phyloP scores from a whole-genome alignment of 2,888 invertebrate genomes.

The Oegoconia quadripuncta region DNA sequence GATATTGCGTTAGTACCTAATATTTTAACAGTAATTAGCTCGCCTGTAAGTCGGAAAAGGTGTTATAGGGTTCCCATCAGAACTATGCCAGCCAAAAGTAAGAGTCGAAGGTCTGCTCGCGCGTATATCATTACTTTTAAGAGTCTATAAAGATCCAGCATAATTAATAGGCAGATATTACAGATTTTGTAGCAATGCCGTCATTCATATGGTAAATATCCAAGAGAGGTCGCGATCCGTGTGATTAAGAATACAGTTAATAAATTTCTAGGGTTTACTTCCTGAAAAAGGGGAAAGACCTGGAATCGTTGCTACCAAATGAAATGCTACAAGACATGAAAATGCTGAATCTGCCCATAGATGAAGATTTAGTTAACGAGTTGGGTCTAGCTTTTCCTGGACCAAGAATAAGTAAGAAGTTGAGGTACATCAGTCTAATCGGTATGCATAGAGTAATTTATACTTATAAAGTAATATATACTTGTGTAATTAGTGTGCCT shows the following conservation, averaged over 20 bases:
- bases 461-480: neutral
- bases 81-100: too few species aligned
- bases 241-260: neutral
- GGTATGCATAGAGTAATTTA: conserved; percentile 8
- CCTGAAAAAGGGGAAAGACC: conserved; percentile 16
- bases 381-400: conserved; percentile 18
- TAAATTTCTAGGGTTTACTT: conserved; percentile 19
- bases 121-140: too few species aligned
- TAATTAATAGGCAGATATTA: too few species aligned
- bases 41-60: neutral
- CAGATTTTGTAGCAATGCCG: too few species aligned
- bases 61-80: too few species aligned
- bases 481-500: neutral
- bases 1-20: conserved; percentile 18
- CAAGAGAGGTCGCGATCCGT: too few species aligned
- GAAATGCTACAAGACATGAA: conserved; percentile 19
- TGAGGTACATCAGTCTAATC: conserved; percentile 12
- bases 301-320: conserved; percentile 15
- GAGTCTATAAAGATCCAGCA: too few species aligned
- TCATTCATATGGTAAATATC: too few species aligned
- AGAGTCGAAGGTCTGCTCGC: too few species aligned
- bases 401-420: conserved; percentile 18
- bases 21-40: neutral
- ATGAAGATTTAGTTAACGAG: conserved; percentile 13
- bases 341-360: conserved; percentile 13